These are phyloP conservation scores for Otus scops DNA, from an alignment of 2,797 vertebrate genomes.

Conservation along the genomic window DNA sequence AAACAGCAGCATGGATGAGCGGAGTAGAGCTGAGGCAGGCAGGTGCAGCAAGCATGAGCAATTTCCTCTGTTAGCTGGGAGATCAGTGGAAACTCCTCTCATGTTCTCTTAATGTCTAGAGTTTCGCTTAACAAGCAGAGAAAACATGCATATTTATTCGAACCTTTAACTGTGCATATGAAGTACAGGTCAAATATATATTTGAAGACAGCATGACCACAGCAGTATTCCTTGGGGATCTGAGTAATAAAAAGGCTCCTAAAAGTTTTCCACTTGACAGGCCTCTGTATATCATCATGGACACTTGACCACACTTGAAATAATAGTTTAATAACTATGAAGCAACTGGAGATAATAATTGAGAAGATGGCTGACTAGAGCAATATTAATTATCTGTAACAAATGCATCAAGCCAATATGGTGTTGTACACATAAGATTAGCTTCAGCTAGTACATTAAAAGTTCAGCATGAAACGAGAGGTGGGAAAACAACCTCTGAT, in stretches of 20 bases:
- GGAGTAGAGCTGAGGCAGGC: neutral
- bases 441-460: neutral
- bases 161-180: neutral
- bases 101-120: neutral
- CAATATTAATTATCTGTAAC: constrained; percentile 33
- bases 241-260: neutral
- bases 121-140: neutral
- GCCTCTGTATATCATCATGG: neutral
- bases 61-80: neutral
- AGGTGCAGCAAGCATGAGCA: neutral
- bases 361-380: neutral
- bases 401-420: neutral
- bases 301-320: neutral
- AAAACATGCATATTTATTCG: neutral
- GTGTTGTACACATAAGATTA: neutral
- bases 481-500: neutral
- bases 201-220: neutral
- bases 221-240: neutral
- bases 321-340: neutral
- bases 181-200: neutral
- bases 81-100: neutral
- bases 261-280: neutral
- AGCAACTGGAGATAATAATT: neutral
- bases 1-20: neutral
- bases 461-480: neutral